Evolutionary conservation across 2,888 invertebrate species (phyloP), one percentile per base, ranked within the genome.

Genomic region (Anorthoa munda): DNA sequence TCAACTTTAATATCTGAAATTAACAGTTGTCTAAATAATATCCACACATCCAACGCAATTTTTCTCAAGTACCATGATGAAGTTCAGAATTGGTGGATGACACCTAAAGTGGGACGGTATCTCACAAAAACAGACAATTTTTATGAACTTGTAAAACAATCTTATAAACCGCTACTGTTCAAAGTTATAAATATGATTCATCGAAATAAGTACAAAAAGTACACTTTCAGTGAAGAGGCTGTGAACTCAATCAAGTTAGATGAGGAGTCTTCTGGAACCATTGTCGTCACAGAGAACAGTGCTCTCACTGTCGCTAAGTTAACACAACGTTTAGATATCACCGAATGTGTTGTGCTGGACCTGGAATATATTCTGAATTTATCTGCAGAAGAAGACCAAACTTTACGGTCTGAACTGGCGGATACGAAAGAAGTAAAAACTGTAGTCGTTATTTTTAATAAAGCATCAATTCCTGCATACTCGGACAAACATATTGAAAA

Each of bases 21-120:
- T 26, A 26, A 26, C 26, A 26, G 26, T 26, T 2, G 26, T 26
- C 2, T 72, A 23, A 18, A 66, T 64, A 45, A 64, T 11, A 21
- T 26, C 26, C 26, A 26, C 26, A 26, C 39, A 15, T 45, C 67
- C 2, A 66, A 75, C 39, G 23, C 59, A 4, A 50, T 79, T 0
- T 75, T 59, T 17, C 31, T 70, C 11, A 55, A 70, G 55, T 79
- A 66, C 23, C 79, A 79, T 23, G 50, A 72, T 18, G 59, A 67
- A 65, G 58, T 79, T 12, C 77, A 72, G 21, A 66, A 63, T n/a
- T 77, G 79, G 79, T 77, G 79, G 79, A 71, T 79, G 71, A 2
- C 5, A 1, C 48, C 48, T 48, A 18, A 50, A 48, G 26, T 55
- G n/a, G 39, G 51, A 39, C 13, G 68, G 45, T 12, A 69, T 50